Conservation (phyloP, 2,797 vertebrate genomes). For the Neomorphus geoffroyi region DNA sequence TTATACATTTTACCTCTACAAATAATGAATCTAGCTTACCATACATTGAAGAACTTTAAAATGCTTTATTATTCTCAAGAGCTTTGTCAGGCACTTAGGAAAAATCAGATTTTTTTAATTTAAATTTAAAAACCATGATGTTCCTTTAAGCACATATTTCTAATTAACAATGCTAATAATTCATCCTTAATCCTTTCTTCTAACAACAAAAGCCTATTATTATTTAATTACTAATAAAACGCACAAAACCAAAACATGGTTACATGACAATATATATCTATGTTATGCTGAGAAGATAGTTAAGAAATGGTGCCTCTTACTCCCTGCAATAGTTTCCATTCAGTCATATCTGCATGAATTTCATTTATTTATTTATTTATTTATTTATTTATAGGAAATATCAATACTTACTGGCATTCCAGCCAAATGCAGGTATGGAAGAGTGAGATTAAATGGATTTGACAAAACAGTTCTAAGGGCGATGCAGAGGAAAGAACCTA, state of each 20-base stretch:
- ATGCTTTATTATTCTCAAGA: constrained; percentile 4
- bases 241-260: background rate
- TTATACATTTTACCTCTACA: constrained; percentile 50
- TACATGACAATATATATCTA: background rate
- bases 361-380: background rate
- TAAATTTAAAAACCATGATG: background rate
- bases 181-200: background rate
- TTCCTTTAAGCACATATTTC: background rate
- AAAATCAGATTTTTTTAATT: background rate
- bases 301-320: background rate
- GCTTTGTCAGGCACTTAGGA: background rate
- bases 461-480: background rate
- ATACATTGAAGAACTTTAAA: background rate
- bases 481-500: background rate
- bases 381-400: background rate
- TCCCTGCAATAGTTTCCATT: background rate
- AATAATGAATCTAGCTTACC: constrained; percentile 53
- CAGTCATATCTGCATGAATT: background rate
- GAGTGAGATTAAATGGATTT: background rate
- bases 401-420: background rate
- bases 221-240: background rate
- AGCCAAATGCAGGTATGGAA: background rate
- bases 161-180: background rate
- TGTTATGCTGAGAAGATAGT: background rate
- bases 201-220: background rate